Evolutionary conservation across 1,140 invertebrate genomes (phyloP), one percentile per base, ranked within the genome.

Genomic region (Drosophila navojoa): DNA sequence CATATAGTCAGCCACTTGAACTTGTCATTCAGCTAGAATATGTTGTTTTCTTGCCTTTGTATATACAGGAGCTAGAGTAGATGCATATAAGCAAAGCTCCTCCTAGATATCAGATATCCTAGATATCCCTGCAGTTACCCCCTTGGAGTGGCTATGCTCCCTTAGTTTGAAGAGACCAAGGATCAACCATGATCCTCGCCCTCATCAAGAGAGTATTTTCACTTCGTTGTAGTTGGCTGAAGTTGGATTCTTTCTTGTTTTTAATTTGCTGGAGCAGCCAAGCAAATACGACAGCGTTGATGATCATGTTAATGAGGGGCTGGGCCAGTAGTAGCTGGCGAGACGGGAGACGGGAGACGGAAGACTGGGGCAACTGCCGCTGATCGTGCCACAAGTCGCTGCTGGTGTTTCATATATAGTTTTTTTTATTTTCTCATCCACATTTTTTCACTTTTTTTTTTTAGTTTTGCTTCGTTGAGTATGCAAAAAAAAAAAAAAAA

Each of bases 271-370:
- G 72, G 72, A 71, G 63, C 73, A 80, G 72, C 60, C 79, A 77
- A 87, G 84, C 79, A 89, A 87, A 89, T 89, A 87, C 84, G 84
- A 87, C 84, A 89, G 84, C 84, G 84, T 84, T 87, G 84, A 87
- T 89, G 84, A 89, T 87, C 84, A 84, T 87, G 84, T 89, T 87
- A 87, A 89, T 89, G 84, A 89, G 84, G 84, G 84, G 79, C 79
- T 61, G 84, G 61, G 55, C 68, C 42, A 67, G 50, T 38, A 53
- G 29, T 32, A 35, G 49, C 49, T 29, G 29, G 16, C n/a, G 32
- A 70, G 59, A 32, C 0, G 25, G 13, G 32, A 70, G 59, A 32
- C 0, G 25, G 13, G 49, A 44, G 16, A 32, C 32, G 27, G 9
- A 11, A 3, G 29, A n/a, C 42, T 19, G 35, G 11, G 15, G 13